Evolutionary conservation across 1,140 invertebrate genomes (phyloP).

Genomic region (Drosophila serrata): DNA sequence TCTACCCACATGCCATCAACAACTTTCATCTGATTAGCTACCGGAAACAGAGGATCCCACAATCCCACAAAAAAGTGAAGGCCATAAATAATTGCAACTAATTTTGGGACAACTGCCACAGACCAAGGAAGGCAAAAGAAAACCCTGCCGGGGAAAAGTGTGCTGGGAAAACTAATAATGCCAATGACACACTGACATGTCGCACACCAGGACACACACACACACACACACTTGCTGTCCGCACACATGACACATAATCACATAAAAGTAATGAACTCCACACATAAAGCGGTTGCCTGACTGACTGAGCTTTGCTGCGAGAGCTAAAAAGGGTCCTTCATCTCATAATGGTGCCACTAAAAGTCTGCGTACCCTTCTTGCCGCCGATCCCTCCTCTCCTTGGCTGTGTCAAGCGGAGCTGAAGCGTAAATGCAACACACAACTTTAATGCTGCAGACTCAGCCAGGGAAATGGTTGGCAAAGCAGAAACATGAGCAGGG

Average conservation of each 20-base stretch:
- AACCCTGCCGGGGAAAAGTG: constrained; percentile 18
- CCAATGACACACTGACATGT: constrained; percentile 65
- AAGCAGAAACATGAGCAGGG: constrained; percentile 47
- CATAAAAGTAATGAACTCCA: constrained; percentile 81
- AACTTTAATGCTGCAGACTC: constrained; percentile 59
- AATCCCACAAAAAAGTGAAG: constrained; percentile 37
- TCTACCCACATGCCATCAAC: constrained; percentile 24
- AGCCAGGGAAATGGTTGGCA: constrained; percentile 45
- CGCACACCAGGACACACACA: constrained; percentile 11
- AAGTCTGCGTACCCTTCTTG: constrained; percentile 29
- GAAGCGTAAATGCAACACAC: constrained; percentile 72
- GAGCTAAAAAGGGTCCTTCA: constrained; percentile 39
- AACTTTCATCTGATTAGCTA: constrained; percentile 52
- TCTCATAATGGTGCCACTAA: constrained; percentile 61
- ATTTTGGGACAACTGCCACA: constrained; percentile 52
- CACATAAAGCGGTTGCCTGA: constrained; percentile 66
- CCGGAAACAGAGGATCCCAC: background rate
- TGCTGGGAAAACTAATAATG: constrained; percentile 68
- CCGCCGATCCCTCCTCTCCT: background rate
- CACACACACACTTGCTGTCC: constrained; percentile 10
- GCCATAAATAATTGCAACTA: constrained; percentile 78
- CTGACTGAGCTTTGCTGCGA: constrained; percentile 46
- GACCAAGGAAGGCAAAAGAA: background rate
- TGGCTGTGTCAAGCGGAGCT: constrained; percentile 43
- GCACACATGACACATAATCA: constrained; percentile 75